Evolutionary conservation across 1,140 invertebrate species (phyloP), one percentile per base, ranked within the genome.

Genomic region (Pogonognathellus flavescens): DNA sequence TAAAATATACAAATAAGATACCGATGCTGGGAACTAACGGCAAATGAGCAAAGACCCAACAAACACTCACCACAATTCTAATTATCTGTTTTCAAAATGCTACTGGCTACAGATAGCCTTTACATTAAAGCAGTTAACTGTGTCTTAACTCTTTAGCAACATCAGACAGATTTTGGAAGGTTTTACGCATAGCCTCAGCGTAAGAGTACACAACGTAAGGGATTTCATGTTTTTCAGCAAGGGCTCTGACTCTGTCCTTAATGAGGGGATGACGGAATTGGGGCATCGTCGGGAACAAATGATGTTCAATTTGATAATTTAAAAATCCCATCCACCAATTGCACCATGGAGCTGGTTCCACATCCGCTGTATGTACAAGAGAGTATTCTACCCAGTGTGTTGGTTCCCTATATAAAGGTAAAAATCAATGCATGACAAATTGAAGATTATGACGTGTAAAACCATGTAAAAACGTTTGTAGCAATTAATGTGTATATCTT

Each of bases 261-360:
- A 88, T 84, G 2, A 76, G 62, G 1, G 83, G 87, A 83, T 86
- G 85, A 50, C 87, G 20, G 53, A 86, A 88, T 53, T 86, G 85
- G 2, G 85, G 85, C 85, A 88, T 88, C 1, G 85, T 85, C 20
- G 85, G 87, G 80, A 86, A 88, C 18, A 88, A 57, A 60, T 88
- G 85, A 25, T 88, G 87, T 70, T 86, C 85, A 25, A 88, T 86
- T 83, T 88, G 84, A 25, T 88, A 88, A 25, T 86, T 88, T 9
- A 88, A 59, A 55, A 83, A 88, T 10, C 72, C 85, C 85, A 86
- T 88, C 85, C 87, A 88, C 82, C 85, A 88, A 22, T 88, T 83
- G 10, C 49, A 60, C 50, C 53, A 86, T 66, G 80, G 82, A 20
- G 57, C 84, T 10, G 83, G 80, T 14, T 83, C 31, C 14, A 88